Conservation (phyloP, 1,140 invertebrate genomes). For the Globodera rostochiensis region DNA sequence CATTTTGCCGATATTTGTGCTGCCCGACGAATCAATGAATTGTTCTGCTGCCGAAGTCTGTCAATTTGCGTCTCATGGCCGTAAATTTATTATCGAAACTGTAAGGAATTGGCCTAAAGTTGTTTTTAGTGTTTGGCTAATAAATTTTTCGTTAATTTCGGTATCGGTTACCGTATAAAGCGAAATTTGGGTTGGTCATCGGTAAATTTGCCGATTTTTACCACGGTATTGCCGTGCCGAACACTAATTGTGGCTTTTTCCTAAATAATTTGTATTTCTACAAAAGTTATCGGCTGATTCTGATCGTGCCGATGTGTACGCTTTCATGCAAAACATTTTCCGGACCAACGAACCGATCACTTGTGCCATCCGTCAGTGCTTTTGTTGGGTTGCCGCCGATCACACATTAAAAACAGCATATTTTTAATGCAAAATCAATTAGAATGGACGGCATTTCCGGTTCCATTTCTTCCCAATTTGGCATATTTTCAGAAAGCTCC, state of each 20-base stretch:
- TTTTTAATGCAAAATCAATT: neutral
- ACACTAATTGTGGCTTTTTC: neutral
- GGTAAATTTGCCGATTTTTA: too few species aligned
- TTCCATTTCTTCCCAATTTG: neutral
- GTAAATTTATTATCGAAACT: neutral
- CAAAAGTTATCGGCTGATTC: neutral
- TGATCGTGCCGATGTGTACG: neutral
- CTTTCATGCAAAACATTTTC: slow-evolving; percentile 24
- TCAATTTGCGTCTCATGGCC: neutral
- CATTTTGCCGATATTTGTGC: too few species aligned
- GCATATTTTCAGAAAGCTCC: slow-evolving; percentile 4
- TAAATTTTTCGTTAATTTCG: too few species aligned
- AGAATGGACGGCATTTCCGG: neutral
- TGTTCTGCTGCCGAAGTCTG: neutral
- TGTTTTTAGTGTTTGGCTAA: too few species aligned
- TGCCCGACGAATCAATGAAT: too few species aligned
- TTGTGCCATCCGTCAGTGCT: slow-evolving; percentile 10
- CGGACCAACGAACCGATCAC: slow-evolving; percentile 24
- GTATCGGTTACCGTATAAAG: too few species aligned
- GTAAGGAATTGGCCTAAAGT: neutral
- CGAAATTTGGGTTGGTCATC: too few species aligned
- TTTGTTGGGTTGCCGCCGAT: neutral
- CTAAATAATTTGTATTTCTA: neutral
- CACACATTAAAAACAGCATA: neutral
- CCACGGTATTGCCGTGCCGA: too few species aligned